Evolutionary conservation across 2,113 vertebrate genomes (phyloP).

Genomic region (Montifringilla adamsi): DNA sequence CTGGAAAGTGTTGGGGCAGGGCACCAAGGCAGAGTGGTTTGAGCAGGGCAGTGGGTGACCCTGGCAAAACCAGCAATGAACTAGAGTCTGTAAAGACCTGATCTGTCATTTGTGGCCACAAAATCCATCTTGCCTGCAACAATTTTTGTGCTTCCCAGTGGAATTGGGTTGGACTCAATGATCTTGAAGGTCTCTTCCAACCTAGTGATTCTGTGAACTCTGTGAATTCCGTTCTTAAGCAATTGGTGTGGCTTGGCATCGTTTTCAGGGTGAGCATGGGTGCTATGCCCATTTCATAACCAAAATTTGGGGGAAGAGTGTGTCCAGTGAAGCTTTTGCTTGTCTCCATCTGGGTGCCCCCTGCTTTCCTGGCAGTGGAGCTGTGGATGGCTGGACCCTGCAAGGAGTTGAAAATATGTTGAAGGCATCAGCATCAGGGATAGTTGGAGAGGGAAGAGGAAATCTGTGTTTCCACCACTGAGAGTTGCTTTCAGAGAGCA

Average conservation of each 20-base stretch:
- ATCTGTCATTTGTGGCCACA: neutral
- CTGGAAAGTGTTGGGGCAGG: neutral
- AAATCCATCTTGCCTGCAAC: neutral
- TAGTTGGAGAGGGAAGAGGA: neutral
- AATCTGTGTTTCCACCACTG: neutral
- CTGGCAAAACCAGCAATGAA: neutral
- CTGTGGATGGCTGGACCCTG: neutral
- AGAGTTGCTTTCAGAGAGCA: neutral
- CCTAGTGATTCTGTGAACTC: neutral
- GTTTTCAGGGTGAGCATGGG: neutral
- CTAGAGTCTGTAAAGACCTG: neutral
- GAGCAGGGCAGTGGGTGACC: neutral
- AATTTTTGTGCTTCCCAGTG: neutral
- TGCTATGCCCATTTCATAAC: neutral
- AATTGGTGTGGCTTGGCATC: neutral
- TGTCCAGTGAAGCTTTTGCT: neutral
- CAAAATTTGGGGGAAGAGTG: neutral
- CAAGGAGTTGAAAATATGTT: neutral
- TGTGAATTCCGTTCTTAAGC: neutral
- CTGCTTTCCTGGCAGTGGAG: neutral
- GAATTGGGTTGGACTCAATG: neutral
- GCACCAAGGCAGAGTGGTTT: neutral
- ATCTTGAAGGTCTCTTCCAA: neutral
- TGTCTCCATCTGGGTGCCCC: neutral
- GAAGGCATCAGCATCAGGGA: rapidly evolving